A percentile compares a stretch with the other conserved stretches of the same genome.
These are phyloP conservation scores for Dioctria linearis DNA, from an alignment of 2,888 invertebrate genomes.

Conservation along the genomic window DNA sequence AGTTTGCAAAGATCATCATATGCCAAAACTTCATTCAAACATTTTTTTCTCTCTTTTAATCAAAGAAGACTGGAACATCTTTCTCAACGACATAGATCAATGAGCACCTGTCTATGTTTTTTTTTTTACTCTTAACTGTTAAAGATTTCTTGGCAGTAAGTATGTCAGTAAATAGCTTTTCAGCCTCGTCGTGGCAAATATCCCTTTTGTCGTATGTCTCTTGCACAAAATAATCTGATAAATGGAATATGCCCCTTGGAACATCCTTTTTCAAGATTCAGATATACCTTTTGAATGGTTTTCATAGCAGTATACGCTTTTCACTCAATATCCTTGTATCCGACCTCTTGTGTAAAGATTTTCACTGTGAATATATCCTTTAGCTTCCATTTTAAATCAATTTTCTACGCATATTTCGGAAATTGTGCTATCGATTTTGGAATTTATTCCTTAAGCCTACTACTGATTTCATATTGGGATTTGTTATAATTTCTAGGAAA, in stretches of 20 bases:
- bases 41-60: too few relatives aligned
- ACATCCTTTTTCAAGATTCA: constrained; percentile 38
- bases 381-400: constrained; percentile 46
- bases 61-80: too few relatives aligned
- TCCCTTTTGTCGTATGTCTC: constrained; percentile 34
- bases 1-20: too few relatives aligned
- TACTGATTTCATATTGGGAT: constrained; percentile 4
- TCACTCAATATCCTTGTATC: constrained; percentile 26
- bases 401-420: constrained; percentile 56
- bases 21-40: too few relatives aligned
- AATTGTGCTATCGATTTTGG: constrained; percentile 58
- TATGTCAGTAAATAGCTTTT: neutral
- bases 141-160: too few relatives aligned
- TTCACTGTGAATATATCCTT: constrained; percentile 25
- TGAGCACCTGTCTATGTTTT: too few relatives aligned
- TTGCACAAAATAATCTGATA: constrained; percentile 45
- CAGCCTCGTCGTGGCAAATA: neutral
- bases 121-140: too few relatives aligned
- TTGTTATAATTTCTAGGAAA: neutral
- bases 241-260: constrained; percentile 35
- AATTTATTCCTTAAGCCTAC: constrained; percentile 47
- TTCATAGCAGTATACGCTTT: constrained; percentile 29
- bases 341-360: constrained; percentile 34
- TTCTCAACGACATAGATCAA: too few relatives aligned
- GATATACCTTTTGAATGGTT: constrained; percentile 39